A percentile compares a stretch with the other conserved stretches of the same genome.
These are phyloP conservation scores for Chelon auratus DNA, from an alignment of 2,797 vertebrate genomes.

Conservation along the genomic window DNA sequence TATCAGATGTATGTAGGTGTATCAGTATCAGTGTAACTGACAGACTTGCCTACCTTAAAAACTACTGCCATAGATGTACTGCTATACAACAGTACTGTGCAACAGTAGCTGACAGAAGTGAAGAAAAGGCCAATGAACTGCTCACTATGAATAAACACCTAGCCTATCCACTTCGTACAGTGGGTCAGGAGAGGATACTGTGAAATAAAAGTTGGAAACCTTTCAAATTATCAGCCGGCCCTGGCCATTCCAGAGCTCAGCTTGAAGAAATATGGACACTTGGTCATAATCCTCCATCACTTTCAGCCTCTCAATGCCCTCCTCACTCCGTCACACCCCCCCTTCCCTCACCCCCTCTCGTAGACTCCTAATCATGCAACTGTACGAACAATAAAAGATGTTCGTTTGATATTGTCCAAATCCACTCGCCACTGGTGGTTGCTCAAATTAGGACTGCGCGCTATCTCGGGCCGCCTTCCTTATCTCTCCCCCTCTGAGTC, in stretches of 20 bases:
- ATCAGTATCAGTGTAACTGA: too few relatives aligned
- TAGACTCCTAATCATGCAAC: constrained; percentile 51
- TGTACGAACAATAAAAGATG: constrained; percentile 63
- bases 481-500: constrained; percentile 64
- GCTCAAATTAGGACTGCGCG: constrained; percentile 68
- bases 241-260: constrained; percentile 8
- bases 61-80: too few relatives aligned
- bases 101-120: too few relatives aligned
- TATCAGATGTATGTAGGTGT: too few relatives aligned
- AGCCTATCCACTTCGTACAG: not conserved
- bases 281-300: constrained; percentile 59
- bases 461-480: constrained; percentile 66
- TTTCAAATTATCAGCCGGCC: constrained; percentile 6
- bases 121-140: not conserved
- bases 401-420: constrained; percentile 73
- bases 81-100: too few relatives aligned
- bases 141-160: not conserved
- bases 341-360: constrained; percentile 14
- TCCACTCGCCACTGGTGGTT: constrained; percentile 66
- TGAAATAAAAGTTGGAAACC: constrained; percentile 14
- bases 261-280: constrained; percentile 17
- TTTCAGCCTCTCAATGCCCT: constrained; percentile 41
- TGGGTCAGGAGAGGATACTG: constrained; percentile 28
- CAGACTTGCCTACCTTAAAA: not conserved
- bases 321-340: constrained; percentile 40